Evolutionary conservation across 1,140 invertebrate genomes (phyloP).

Genomic region (Mizuhopecten yessoensis): DNA sequence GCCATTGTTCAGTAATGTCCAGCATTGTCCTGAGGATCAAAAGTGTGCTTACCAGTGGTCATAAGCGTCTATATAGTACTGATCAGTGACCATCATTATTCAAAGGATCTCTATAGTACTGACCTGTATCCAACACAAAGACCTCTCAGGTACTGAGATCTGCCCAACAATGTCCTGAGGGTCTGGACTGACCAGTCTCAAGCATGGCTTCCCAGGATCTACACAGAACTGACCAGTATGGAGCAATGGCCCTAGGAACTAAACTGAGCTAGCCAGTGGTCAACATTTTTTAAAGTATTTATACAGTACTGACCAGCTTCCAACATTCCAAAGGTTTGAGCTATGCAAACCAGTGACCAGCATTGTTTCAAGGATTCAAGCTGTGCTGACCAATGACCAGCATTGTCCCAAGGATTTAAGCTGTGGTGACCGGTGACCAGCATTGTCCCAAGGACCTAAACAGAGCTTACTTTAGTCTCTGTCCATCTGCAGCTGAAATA

Average conservation of each 20-base stretch:
- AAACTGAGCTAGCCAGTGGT: background rate
- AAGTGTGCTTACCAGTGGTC: background rate
- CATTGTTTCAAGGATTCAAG: background rate
- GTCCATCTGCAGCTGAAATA: constrained; percentile 49
- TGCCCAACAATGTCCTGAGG: background rate
- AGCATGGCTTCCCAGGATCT: background rate
- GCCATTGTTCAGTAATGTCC: constrained; percentile 15
- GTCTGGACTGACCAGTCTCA: constrained; percentile 8
- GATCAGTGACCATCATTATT: background rate
- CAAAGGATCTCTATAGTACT: background rate
- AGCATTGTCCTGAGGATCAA: constrained; percentile 32
- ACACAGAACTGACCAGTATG: background rate
- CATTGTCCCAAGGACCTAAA: background rate
- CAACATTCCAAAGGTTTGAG: too few relatives aligned
- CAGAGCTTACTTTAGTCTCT: background rate
- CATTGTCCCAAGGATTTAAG: background rate
- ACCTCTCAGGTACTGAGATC: background rate
- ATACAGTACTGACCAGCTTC: too few relatives aligned
- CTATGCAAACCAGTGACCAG: background rate
- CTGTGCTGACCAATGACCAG: background rate
- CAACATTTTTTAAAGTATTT: background rate
- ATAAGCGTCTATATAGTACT: background rate
- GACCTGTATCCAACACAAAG: background rate
- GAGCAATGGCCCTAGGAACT: background rate
- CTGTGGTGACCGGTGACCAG: background rate